A percentile compares a stretch with the other conserved stretches of the same genome.
phyloP scores from a whole-genome alignment of 2,888 invertebrate genomes.

The Oxyscelio sp. region DNA sequence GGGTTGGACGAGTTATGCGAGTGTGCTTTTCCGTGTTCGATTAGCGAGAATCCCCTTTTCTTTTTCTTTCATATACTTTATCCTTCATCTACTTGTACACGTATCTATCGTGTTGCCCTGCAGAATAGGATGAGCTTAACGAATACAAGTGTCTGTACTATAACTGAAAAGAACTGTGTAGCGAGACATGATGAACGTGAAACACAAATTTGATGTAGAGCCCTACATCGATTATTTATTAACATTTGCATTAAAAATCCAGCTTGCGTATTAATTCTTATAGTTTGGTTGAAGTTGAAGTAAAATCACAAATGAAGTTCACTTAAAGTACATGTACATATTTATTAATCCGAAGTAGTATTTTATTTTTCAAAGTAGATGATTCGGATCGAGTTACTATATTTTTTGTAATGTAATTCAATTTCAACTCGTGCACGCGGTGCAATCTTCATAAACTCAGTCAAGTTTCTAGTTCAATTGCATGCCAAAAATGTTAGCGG shows the following conservation, averaged over 20 bases:
- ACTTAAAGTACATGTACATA: too few relatives aligned
- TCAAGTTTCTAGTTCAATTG: conserved; percentile 13
- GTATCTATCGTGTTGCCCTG: conserved; percentile 57
- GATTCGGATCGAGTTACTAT: neutral
- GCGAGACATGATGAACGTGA: conserved; percentile 53
- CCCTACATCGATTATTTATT: conserved; percentile 39
- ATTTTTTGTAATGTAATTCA: neutral
- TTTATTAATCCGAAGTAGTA: neutral
- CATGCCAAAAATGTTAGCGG: conserved; percentile 6
- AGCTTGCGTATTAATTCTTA: neutral
- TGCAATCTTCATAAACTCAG: conserved; percentile 12
- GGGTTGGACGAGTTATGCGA: conserved; percentile 77
- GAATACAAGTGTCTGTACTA: conserved; percentile 51
- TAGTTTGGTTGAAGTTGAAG: conserved; percentile 27
- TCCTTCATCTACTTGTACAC: conserved; percentile 60
- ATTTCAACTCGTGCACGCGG: neutral
- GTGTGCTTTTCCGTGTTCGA: conserved; percentile 85
- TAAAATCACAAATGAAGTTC: conserved; percentile 41
- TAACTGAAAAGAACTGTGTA: conserved; percentile 36
- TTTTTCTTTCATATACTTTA: conserved; percentile 62
- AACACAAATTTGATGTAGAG: conserved; percentile 51
- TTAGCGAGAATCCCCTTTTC: conserved; percentile 77
- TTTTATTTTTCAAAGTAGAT: neutral
- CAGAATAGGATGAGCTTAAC: conserved; percentile 57
- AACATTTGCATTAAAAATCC: conserved; percentile 28